Conservation (phyloP, 2,797 vertebrate species). For the Sus cebifrons region DNA sequence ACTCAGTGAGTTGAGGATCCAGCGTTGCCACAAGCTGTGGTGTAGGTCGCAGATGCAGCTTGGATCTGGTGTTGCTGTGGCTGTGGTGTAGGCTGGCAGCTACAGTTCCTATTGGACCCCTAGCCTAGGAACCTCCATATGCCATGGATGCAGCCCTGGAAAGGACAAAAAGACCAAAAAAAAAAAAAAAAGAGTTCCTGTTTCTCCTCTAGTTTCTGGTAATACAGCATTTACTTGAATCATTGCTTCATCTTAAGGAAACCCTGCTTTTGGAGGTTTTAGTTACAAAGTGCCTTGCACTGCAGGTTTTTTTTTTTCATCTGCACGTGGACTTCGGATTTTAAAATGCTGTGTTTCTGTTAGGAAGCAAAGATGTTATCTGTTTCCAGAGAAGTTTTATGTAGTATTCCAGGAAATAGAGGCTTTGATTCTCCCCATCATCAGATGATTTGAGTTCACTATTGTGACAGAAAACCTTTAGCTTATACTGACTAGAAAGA, state of each 20-base stretch:
- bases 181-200: neutral
- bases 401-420: neutral
- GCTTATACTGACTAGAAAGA: neutral
- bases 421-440: neutral
- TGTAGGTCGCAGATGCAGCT: no score
- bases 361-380: constrained; percentile 51
- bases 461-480: constrained; percentile 40
- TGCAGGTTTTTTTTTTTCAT: constrained; percentile 63
- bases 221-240: constrained; percentile 44
- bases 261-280: constrained; percentile 57
- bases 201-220: constrained; percentile 46
- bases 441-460: constrained; percentile 2
- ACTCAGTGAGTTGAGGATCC: no score
- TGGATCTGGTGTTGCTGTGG: no score
- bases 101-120: no score
- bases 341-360: constrained; percentile 7
- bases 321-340: constrained; percentile 31
- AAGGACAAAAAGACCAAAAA: no score
- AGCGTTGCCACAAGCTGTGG: no score
- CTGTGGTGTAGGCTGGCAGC: no score
- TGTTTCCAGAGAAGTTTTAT: constrained; percentile 45
- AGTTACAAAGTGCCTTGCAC: constrained; percentile 52
- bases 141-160: no score
- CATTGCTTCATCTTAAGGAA: constrained; percentile 56
- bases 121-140: no score